Conservation (phyloP, 1,140 invertebrate genomes). For the Vollenhovia emeryi region DNA sequence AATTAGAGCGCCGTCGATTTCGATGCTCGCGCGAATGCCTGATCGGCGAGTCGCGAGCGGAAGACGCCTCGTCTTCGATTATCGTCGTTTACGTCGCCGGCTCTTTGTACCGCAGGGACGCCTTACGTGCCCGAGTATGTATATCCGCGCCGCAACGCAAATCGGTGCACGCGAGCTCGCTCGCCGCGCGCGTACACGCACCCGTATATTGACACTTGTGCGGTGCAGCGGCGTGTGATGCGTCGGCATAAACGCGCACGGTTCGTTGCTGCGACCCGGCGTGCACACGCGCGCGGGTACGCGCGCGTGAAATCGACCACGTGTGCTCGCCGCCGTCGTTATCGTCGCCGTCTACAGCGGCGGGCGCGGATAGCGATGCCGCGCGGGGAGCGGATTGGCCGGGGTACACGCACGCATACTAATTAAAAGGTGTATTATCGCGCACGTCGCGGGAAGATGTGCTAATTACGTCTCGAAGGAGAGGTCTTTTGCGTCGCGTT, state of each 20-base stretch:
- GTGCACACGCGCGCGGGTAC: not conserved
- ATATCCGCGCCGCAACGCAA: constrained; percentile 54
- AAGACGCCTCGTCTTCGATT: too few relatives aligned
- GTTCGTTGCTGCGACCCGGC: constrained; percentile 47
- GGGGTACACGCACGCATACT: constrained; percentile 74
- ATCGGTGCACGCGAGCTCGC: constrained; percentile 43
- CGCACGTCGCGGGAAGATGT: constrained; percentile 77
- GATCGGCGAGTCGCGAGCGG: too few relatives aligned
- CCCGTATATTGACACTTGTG: constrained; percentile 62
- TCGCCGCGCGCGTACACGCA: constrained; percentile 1
- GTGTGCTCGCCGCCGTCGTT: constrained; percentile 20
- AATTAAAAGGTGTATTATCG: constrained; percentile 80
- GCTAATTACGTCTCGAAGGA: constrained; percentile 83
- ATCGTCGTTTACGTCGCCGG: constrained; percentile 27
- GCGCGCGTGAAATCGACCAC: constrained; percentile 49
- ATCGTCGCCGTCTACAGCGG: not conserved
- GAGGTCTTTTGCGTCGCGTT: constrained; percentile 64
- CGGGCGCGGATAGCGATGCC: not conserved
- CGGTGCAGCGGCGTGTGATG: constrained; percentile 59
- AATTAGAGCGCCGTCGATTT: not conserved
- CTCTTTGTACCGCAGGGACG: constrained; percentile 49
- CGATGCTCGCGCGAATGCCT: not conserved
- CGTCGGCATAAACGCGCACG: constrained; percentile 47
- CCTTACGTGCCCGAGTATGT: constrained; percentile 43
- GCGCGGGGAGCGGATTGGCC: constrained; percentile 30